Percentiles rank a stretch among this genome's conserved stretches.
Conservation (phyloP, 1,140 invertebrate genomes). For the Gryon sp. region DNA sequence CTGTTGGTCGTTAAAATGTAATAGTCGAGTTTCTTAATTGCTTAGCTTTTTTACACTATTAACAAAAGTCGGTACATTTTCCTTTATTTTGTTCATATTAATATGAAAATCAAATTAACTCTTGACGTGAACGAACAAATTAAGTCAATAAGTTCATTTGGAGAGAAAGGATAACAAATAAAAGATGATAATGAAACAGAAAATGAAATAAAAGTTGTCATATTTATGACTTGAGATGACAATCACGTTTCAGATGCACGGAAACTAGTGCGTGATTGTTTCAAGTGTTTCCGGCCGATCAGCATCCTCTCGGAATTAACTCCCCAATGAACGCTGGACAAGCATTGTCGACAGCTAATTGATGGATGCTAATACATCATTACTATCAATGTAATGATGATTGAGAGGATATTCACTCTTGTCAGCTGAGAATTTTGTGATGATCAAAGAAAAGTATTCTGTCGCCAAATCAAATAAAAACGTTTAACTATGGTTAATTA, state of each 20-base stretch:
- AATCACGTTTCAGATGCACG: conserved; percentile 66
- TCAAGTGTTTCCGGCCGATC: conserved; percentile 66
- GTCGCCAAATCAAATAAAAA: too few relatives aligned
- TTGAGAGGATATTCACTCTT: conserved; percentile 70
- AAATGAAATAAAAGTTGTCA: too few relatives aligned
- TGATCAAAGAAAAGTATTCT: conserved; percentile 58
- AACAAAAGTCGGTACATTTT: not conserved
- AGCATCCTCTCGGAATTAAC: conserved; percentile 62
- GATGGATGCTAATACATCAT: conserved; percentile 74
- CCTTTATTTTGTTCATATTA: too few relatives aligned
- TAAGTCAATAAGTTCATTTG: too few relatives aligned
- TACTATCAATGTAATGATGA: conserved; percentile 75
- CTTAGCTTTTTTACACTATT: conserved; percentile 18
- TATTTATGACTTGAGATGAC: conserved; percentile 56
- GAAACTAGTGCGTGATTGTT: conserved; percentile 70
- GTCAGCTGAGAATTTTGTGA: conserved; percentile 41
- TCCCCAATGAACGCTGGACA: conserved; percentile 64
- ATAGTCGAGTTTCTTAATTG: conserved; percentile 36
- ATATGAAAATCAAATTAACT: too few relatives aligned
- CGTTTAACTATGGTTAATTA: too few relatives aligned
- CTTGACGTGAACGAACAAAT: too few relatives aligned
- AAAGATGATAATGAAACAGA: conserved; percentile 35
- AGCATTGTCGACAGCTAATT: conserved; percentile 72
- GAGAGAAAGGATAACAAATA: too few relatives aligned
- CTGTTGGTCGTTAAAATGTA: conserved; percentile 46